phyloP scores from a whole-genome alignment of 2,797 vertebrate species.

The Neomorphus geoffroyi region DNA sequence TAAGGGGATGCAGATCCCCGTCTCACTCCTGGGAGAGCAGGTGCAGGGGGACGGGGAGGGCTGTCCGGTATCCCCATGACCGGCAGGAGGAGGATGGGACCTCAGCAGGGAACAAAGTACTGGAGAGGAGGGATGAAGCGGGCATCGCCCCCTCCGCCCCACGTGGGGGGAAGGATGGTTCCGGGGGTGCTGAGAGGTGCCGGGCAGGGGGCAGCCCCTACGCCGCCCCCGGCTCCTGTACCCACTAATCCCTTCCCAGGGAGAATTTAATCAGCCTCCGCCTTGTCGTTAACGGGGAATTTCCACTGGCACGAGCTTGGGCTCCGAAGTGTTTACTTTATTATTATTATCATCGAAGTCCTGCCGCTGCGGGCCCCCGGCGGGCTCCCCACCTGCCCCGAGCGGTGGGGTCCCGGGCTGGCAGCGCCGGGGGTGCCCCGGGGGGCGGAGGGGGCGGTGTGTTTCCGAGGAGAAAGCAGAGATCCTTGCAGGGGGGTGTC shows the following conservation, averaged over 20 bases:
- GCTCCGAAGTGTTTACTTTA: background rate
- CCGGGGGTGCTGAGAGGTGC: background rate
- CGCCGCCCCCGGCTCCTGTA: background rate
- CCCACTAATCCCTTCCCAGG: constrained; percentile 42
- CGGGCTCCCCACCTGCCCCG: background rate
- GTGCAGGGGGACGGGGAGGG: background rate
- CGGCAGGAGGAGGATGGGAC: background rate
- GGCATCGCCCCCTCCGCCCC: background rate
- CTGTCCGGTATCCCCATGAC: background rate
- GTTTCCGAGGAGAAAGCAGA: background rate
- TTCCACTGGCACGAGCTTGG: constrained; percentile 29
- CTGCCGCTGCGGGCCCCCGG: background rate
- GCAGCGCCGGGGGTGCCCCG: background rate
- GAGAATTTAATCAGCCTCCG: constrained; percentile 61
- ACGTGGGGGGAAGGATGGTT: too few relatives aligned
- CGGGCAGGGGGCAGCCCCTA: background rate
- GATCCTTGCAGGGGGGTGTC: background rate
- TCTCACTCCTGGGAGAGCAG: background rate
- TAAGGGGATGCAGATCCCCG: background rate
- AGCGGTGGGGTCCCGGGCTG: background rate
- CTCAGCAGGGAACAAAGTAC: background rate
- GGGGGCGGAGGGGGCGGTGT: background rate
- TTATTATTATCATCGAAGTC: background rate
- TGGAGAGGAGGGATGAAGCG: background rate
- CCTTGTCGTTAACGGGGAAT: constrained; percentile 21